Evolutionary conservation across 2,113 vertebrate genomes (phyloP).

Genomic region (Alces alces): DNA sequence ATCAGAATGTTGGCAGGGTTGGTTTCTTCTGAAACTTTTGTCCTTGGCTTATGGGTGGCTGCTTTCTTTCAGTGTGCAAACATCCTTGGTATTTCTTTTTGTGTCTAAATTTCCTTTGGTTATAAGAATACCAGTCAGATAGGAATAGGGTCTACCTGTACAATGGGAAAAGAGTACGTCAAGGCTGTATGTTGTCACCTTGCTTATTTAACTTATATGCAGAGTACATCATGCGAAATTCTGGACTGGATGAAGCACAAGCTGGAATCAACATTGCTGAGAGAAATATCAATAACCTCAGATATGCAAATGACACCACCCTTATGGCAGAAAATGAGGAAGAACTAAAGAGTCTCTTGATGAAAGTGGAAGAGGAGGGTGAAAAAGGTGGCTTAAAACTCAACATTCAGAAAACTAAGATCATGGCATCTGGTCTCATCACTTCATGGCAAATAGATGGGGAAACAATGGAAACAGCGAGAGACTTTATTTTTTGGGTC

Average conservation of each 20-base stretch:
- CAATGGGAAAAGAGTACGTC: not conserved
- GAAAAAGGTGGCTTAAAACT: not conserved
- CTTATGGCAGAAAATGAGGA: not conserved
- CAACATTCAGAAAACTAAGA: not conserved
- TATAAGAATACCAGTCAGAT: not conserved
- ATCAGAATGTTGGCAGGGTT: not conserved
- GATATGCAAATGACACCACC: not conserved
- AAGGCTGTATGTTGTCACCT: not conserved
- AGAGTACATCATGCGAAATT: not conserved
- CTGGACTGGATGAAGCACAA: not conserved
- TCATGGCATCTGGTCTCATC: not conserved
- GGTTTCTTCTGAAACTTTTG: not conserved
- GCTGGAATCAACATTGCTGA: not conserved
- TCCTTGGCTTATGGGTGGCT: not conserved
- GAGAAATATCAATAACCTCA: not conserved
- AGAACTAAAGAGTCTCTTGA: not conserved
- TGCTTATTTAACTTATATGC: not conserved
- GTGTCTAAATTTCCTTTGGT: not conserved
- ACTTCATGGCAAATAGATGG: not conserved
- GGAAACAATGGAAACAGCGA: not conserved
- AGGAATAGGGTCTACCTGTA: not conserved
- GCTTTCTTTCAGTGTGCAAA: not conserved
- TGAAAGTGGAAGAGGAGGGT: not conserved
- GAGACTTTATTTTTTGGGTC: fast-evolving
- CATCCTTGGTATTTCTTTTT: not conserved